Evolutionary conservation across 2,888 invertebrate genomes (phyloP).

Genomic region (Cerastoderma edule): DNA sequence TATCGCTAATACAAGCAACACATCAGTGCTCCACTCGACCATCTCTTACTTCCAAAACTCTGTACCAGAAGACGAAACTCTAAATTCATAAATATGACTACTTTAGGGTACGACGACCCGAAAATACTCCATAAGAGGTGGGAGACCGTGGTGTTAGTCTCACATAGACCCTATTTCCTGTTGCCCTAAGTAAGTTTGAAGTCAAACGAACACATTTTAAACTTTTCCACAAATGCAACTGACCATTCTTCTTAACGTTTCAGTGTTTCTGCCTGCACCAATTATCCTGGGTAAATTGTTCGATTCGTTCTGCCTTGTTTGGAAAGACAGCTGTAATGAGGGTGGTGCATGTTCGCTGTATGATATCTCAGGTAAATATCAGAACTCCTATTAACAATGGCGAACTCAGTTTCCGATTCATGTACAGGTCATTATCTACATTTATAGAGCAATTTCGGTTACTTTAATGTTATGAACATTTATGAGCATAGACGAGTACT

Average conservation of each 20-base stretch:
- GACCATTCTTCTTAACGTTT: constrained; percentile 4
- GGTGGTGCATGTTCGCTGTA: constrained; percentile 64
- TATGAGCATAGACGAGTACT: neutral
- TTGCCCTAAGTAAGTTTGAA: neutral
- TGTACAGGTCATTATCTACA: neutral
- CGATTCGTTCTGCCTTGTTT: constrained; percentile 61
- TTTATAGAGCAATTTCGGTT: neutral
- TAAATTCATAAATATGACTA: neutral
- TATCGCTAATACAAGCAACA: too few species aligned
- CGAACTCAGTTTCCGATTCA: neutral
- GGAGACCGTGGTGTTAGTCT: too few species aligned
- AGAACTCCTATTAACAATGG: neutral
- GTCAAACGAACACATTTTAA: neutral
- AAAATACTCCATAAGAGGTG: neutral
- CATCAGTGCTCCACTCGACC: too few species aligned
- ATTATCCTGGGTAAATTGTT: constrained; percentile 65
- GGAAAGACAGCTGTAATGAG: constrained; percentile 56
- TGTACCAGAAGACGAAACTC: too few species aligned
- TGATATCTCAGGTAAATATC: constrained; percentile 50
- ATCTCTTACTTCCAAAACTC: too few species aligned
- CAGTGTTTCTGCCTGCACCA: constrained; percentile 67
- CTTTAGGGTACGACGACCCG: neutral
- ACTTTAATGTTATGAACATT: neutral
- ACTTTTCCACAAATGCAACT: neutral
- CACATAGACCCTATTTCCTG: too few species aligned